These are phyloP conservation scores for Eueides isabella DNA, from an alignment of 1,140 invertebrate genomes.

Conservation along the genomic window DNA sequence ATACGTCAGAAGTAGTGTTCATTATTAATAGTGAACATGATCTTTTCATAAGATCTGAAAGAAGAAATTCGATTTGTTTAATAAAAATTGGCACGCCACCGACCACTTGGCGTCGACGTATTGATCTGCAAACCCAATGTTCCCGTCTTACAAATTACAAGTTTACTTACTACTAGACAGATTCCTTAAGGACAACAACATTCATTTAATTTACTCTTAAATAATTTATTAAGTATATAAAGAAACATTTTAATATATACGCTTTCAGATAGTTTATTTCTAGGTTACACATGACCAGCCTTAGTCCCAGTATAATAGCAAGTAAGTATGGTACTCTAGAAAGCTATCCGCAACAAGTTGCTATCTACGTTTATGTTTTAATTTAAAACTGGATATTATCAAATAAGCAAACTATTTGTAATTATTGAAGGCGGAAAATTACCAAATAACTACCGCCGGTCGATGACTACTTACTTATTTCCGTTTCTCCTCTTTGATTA, in stretches of 20 bases:
- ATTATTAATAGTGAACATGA: slow-evolving; percentile 5
- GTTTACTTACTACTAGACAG: slow-evolving; percentile 30
- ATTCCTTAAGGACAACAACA: background rate
- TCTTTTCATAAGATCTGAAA: slow-evolving; percentile 10
- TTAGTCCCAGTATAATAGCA: slow-evolving; percentile 23
- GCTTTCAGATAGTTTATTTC: slow-evolving; percentile 24
- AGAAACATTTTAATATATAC: slow-evolving; percentile 7
- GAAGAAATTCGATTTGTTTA: slow-evolving; percentile 18
- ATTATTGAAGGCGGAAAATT: slow-evolving; percentile 24
- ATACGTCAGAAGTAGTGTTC: no score
- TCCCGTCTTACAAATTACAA: slow-evolving; percentile 49
- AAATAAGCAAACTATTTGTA: slow-evolving; percentile 21
- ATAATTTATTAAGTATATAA: background rate
- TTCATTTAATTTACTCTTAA: background rate
- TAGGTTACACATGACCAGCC: slow-evolving; percentile 27
- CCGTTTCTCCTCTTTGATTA: slow-evolving; percentile 53
- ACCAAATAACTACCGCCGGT: slow-evolving; percentile 31
- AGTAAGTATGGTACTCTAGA: slow-evolving; percentile 25
- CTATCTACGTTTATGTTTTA: slow-evolving; percentile 28
- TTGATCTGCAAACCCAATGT: slow-evolving; percentile 61
- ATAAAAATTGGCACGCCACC: slow-evolving; percentile 50
- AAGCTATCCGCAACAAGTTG: slow-evolving; percentile 43
- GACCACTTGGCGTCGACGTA: slow-evolving; percentile 69
- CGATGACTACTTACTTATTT: slow-evolving; percentile 63
- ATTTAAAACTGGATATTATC: slow-evolving; percentile 19